These are phyloP conservation scores for Linepithema humile DNA, from an alignment of 1,140 invertebrate species.

Conservation along the genomic window DNA sequence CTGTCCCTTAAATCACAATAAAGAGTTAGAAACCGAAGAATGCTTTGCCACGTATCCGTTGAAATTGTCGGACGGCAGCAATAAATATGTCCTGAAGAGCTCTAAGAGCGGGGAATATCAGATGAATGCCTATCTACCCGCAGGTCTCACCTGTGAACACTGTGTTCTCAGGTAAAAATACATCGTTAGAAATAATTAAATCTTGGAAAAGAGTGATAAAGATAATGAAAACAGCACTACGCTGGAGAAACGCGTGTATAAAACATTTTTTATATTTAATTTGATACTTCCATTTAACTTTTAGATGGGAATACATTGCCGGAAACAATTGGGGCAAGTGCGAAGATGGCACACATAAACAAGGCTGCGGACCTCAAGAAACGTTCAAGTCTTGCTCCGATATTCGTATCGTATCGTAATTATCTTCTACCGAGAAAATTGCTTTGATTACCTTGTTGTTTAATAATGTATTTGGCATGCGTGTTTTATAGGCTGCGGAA, in stretches of 20 bases:
- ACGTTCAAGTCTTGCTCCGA: slow-evolving; percentile 89
- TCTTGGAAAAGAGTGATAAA: background rate
- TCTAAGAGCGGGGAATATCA: slow-evolving; percentile 65
- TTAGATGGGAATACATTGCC: slow-evolving; percentile 87
- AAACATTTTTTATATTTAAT: too few species aligned
- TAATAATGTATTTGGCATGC: too few species aligned
- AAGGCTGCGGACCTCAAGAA: slow-evolving; percentile 89
- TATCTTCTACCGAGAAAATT: too few species aligned
- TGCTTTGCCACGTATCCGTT: slow-evolving; percentile 87
- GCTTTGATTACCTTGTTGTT: too few species aligned
- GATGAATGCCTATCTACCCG: slow-evolving; percentile 83
- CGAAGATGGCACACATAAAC: slow-evolving; percentile 77
- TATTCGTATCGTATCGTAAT: slow-evolving; percentile 83
- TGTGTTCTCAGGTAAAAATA: slow-evolving; percentile 85
- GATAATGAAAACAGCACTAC: background rate
- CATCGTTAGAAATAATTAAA: background rate
- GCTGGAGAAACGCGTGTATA: too few species aligned
- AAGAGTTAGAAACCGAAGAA: slow-evolving; percentile 85
- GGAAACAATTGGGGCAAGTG: slow-evolving; percentile 87
- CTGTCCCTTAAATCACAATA: slow-evolving; percentile 82
- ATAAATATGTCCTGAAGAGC: slow-evolving; percentile 51
- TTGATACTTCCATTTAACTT: too few species aligned
- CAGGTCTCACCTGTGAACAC: slow-evolving; percentile 85
- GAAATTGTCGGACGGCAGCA: slow-evolving; percentile 82
- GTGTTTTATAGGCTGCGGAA: too few species aligned